Evolutionary conservation across 30 jellyfish, hydroid and myxozoan genomes (phyloP).

Genomic region (Aurelia aurita): DNA sequence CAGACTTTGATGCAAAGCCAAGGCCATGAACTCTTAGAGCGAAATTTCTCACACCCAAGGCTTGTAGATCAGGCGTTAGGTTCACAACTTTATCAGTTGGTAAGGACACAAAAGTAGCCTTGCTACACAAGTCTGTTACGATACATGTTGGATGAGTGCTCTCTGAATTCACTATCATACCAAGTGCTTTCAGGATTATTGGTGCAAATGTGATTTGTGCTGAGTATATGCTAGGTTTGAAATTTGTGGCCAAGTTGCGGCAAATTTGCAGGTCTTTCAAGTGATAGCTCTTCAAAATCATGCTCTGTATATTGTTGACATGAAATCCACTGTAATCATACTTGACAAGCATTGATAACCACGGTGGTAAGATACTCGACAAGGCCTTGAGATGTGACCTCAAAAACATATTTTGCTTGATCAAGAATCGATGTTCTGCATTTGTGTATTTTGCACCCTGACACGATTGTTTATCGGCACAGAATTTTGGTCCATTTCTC

Average conservation of each 20-base stretch:
- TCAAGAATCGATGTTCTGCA: slow-evolving; percentile 67
- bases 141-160: slow-evolving; percentile 61
- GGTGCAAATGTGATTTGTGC: slow-evolving; percentile 45
- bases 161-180: not conserved
- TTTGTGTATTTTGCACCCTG: not conserved
- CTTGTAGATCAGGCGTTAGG: slow-evolving; percentile 23
- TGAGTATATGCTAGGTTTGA: slow-evolving; percentile 40
- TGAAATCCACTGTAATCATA: slow-evolving; percentile 62
- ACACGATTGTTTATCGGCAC: slow-evolving; percentile 24
- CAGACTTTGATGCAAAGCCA: slow-evolving; percentile 38
- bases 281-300: slow-evolving; percentile 44
- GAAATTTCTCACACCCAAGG: slow-evolving; percentile 3
- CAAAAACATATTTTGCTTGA: slow-evolving; percentile 49
- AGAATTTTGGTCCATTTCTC: slow-evolving; percentile 20
- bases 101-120: slow-evolving; percentile 36
- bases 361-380: slow-evolving; percentile 31
- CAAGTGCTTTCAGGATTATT: not conserved
- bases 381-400: slow-evolving; percentile 34
- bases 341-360: slow-evolving; percentile 30
- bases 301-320: slow-evolving; percentile 51
- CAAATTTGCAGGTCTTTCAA: slow-evolving; percentile 44
- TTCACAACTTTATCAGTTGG: slow-evolving; percentile 55
- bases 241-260: slow-evolving; percentile 16
- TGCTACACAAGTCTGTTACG: slow-evolving; percentile 48
- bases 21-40: slow-evolving; percentile 28